These are phyloP conservation scores for Callocephalon fimbriatum DNA, from an alignment of 2,113 vertebrate genomes.

Conservation along the genomic window DNA sequence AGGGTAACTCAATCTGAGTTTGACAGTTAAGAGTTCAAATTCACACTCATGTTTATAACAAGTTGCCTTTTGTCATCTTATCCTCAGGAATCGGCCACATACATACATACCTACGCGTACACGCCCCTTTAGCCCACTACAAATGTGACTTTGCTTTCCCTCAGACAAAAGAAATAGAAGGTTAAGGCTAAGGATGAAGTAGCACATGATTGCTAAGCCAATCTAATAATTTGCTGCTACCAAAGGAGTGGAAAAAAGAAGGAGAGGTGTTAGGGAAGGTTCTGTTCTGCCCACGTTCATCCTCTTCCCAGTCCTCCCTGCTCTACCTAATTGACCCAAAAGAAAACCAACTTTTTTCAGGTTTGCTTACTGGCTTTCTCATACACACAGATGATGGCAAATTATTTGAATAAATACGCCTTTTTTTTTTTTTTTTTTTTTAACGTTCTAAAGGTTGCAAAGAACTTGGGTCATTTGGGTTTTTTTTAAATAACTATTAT, in stretches of 20 bases:
- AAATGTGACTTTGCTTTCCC: neutral
- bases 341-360: neutral
- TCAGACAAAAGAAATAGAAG: neutral
- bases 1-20: neutral
- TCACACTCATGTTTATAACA: neutral
- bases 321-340: neutral
- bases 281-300: neutral
- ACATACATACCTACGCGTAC: neutral
- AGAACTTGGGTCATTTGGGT: neutral
- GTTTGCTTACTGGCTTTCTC: neutral
- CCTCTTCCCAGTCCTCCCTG: neutral
- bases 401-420: neutral
- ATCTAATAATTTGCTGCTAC: neutral
- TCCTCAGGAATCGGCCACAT: neutral
- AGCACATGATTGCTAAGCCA: neutral
- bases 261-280: neutral
- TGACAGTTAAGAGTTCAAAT: neutral
- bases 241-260: neutral
- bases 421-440: accelerated
- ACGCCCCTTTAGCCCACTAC: neutral
- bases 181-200: neutral
- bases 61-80: neutral
- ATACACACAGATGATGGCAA: neutral
- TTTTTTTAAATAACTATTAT: neutral
- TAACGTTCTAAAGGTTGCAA: neutral